A percentile compares a stretch with the other conserved stretches of the same genome.
phyloP scores from a whole-genome alignment of 2,113 vertebrate genomes.

The Perca flavescens region DNA sequence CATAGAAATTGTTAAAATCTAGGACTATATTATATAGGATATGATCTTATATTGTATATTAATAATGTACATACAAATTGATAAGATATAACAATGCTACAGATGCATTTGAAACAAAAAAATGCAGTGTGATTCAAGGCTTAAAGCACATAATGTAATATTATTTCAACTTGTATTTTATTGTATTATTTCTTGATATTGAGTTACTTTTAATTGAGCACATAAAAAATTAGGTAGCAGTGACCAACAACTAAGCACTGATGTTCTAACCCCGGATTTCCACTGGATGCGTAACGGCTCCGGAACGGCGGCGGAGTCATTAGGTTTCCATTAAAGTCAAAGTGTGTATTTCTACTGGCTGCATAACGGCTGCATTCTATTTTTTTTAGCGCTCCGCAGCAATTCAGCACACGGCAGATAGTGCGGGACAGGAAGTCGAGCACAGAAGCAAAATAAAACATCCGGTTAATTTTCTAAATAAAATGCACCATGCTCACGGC shows the following conservation, averaged over 20 bases:
- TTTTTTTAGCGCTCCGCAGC: too few relatives aligned
- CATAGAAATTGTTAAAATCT: neutral
- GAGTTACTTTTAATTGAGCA: neutral
- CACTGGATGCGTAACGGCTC: too few relatives aligned
- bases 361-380: too few relatives aligned
- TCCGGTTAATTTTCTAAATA: too few relatives aligned
- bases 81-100: neutral
- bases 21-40: neutral
- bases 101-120: neutral
- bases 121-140: neutral
- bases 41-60: neutral
- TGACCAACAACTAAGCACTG: neutral
- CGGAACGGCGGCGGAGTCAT: too few relatives aligned
- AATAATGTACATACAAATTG: too few relatives aligned
- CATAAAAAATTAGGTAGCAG: neutral
- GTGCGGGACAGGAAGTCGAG: too few relatives aligned
- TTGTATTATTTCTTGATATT: neutral
- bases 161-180: neutral
- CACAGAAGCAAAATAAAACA: too few relatives aligned
- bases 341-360: too few relatives aligned
- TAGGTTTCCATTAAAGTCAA: too few relatives aligned
- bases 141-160: neutral
- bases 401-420: too few relatives aligned
- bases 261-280: neutral
- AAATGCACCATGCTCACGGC: too few relatives aligned